Evolutionary conservation across 2,888 invertebrate species (phyloP), one percentile per base, ranked within the genome.

Genomic region (Oxystoma pomonae): DNA sequence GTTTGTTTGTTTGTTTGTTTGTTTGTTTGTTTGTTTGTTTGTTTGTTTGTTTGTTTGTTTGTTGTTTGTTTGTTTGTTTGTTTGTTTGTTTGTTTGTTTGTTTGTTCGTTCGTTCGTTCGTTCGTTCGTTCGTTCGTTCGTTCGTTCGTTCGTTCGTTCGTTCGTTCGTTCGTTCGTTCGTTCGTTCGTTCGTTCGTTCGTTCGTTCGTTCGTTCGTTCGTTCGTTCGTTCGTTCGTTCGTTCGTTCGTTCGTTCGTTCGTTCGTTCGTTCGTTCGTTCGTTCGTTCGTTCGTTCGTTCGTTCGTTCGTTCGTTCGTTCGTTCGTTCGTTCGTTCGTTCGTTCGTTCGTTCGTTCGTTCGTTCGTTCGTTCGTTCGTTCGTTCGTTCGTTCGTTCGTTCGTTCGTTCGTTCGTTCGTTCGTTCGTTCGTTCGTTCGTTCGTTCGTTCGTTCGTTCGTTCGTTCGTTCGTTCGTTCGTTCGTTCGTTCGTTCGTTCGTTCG

Each of bases 1-100:
- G 18, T 53, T 53, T 53, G 18, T 53, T 53, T 53, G 18, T 53
- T 53, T 53, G 18, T 53, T 53, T 53, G 18, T 53, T 53, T 53
- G 18, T 53, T 53, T 53, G 18, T 53, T 53, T 53, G 18, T 53
- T 53, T 53, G 55, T 53, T 53, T 53, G 55, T 53, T 53, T 53
- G 55, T 53, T 53, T 53, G 55, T 35, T 35, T 35, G 35, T 35
- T 35, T 35, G 16, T 53, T 53, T 16, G 16, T 53, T 53, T 16
- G 16, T 53, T 53, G 55, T 53, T 53, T 53, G 55, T 35, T 35
- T 35, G 53, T 53, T 53, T 3, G 53, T 53, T 53, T 3, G 53
- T 53, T 53, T 3, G 53, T 53, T 53, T 3, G 53, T 35, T 35
- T 3, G 35, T 35, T 35, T 3, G 35, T 35, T 35, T 3, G 35